Evolutionary conservation across 2,888 invertebrate species (phyloP).

Genomic region (Plutella xylostella): DNA sequence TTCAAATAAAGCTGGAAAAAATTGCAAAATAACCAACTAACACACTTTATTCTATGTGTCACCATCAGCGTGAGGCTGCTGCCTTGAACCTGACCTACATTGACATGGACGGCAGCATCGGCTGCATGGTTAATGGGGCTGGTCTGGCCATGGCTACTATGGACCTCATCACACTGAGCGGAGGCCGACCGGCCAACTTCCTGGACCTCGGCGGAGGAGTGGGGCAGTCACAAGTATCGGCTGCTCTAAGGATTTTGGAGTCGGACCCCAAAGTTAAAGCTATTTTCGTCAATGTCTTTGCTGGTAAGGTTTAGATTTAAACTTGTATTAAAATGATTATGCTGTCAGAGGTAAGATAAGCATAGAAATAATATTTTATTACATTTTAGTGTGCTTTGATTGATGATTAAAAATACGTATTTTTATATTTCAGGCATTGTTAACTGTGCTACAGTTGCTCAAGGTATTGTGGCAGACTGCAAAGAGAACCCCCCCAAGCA

Average conservation of each 20-base stretch:
- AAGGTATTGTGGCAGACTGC: constrained; percentile 92
- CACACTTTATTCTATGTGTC: no score
- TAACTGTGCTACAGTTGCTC: constrained; percentile 96
- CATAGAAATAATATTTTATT: no score
- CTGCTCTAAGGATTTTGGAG: constrained; percentile 92
- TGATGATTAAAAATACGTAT: no score
- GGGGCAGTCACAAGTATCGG: constrained; percentile 91
- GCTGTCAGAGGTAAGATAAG: no score
- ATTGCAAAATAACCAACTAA: no score
- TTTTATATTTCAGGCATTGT: constrained; percentile 81
- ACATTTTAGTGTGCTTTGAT: no score
- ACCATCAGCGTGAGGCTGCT: constrained; percentile 88
- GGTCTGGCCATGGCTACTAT: constrained; percentile 99
- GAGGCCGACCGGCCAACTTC: constrained; percentile 98
- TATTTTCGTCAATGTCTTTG: constrained; percentile 98
- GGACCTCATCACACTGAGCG: constrained; percentile 97
- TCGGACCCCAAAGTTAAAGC: constrained; percentile 90
- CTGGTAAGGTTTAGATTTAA: constrained; percentile 51
- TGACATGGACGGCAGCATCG: constrained; percentile 97
- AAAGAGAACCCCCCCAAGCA: constrained; percentile 82
- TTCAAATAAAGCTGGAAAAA: no score
- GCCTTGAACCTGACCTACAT: constrained; percentile 95
- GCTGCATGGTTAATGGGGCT: constrained; percentile 97
- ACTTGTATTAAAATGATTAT: no score
- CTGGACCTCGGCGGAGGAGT: constrained; percentile 98